Evolutionary conservation across 2,888 invertebrate species (phyloP), one percentile per base, ranked within the genome.

Genomic region (Candidula unifasciata): DNA sequence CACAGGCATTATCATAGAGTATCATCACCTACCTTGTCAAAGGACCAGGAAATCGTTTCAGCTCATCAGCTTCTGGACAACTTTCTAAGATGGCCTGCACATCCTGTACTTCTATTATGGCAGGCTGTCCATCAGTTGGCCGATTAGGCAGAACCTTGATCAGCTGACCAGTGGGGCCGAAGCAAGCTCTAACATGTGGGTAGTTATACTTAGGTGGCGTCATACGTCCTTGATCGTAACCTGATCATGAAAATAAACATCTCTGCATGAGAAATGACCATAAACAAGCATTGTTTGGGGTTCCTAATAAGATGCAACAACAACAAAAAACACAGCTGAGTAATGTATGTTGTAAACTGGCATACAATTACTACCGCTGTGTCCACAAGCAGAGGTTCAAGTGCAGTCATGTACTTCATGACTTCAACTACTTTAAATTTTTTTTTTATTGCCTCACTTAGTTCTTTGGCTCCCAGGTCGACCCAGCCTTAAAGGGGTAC

Each of bases 151-250:
- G 95, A 77, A 97, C 96, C 91, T 96, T 95, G 86, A 98, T 94
- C 91, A 98, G 93, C 91, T 96, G 95, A 78, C 96, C 96, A 71
- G 90, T 90, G 0, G 93, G 91, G 27, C 92, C 91, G 89, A 94
- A 93, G 78, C 90, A 88, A 76, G 91, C 93, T 76, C 93, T 91
- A 81, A 96, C 94, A 92, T 98, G 97, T n/a, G 97, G 96, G 57
- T 96, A 96, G 77, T 96, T 95, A 94, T 96, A 97, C 93, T 97
- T 97, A 87, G 95, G 96, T 30, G 97, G 97, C 8, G 97, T 97
- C 94, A 96, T 95, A 83, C 97, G 95, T 90, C 90, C 90, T n/a
- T 89, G 89, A 35, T 86, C 85, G 37, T 88, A 88, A n/a, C 88
- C 91, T 87, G 86, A 13, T 33, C 0, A 33, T 35, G 52, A 33